Percentiles rank a stretch among this genome's conserved stretches.
These are phyloP conservation scores for Dissostichus mawsoni DNA, from an alignment of 2,113 vertebrate species.

Conservation along the genomic window DNA sequence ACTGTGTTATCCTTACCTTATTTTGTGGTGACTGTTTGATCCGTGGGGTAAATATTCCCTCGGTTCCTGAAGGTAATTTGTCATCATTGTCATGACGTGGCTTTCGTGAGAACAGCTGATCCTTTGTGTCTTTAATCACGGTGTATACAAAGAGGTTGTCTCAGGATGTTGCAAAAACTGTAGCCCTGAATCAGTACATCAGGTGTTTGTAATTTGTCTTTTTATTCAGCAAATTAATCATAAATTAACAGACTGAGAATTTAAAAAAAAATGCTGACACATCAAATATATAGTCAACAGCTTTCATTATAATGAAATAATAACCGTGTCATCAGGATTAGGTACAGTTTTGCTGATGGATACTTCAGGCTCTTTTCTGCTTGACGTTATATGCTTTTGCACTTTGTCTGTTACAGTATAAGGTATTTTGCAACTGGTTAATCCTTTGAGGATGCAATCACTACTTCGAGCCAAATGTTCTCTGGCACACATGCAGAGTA, in stretches of 20 bases:
- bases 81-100: constrained; percentile 29
- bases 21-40: constrained; percentile 40
- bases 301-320: constrained; percentile 1
- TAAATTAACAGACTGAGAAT: not conserved
- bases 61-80: constrained; percentile 42
- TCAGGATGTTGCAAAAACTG: not conserved
- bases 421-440: constrained; percentile 59
- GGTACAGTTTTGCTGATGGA: not conserved
- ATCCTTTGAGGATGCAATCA: constrained; percentile 63
- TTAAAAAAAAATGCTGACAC: not conserved
- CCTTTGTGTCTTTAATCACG: not conserved
- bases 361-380: not conserved
- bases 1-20: constrained; percentile 16
- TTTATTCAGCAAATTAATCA: not conserved
- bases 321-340: not conserved
- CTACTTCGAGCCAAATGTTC: constrained; percentile 52
- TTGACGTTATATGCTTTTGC: constrained; percentile 13
- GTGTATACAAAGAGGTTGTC: not conserved
- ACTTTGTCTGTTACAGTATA: constrained; percentile 32
- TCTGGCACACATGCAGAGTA: constrained; percentile 57
- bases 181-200: not conserved
- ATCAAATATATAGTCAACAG: not conserved
- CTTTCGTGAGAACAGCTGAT: constrained; percentile 15
- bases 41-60: constrained; percentile 50
- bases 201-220: not conserved